Evolutionary conservation across 2,888 invertebrate species (phyloP).

Genomic region (Alloscopus bannaensis): DNA sequence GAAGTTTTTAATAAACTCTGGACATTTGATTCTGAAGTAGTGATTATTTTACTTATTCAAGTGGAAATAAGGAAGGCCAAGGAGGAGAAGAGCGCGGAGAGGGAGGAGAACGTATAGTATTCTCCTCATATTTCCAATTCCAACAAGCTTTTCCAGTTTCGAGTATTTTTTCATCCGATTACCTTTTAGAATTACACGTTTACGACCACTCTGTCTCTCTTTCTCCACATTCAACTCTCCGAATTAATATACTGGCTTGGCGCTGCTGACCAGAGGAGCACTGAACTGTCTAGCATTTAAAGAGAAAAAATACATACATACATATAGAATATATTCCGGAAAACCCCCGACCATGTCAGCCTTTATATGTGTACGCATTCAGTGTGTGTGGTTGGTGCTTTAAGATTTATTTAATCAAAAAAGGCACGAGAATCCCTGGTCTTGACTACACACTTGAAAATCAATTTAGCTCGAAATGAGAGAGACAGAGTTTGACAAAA

Average conservation of each 20-base stretch:
- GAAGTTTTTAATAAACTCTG: conserved; percentile 7
- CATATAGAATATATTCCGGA: too few species aligned
- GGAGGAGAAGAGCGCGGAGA: neutral
- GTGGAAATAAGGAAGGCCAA: conserved; percentile 63
- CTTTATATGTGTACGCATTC: too few species aligned
- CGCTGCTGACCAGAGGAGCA: too few species aligned
- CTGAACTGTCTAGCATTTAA: too few species aligned
- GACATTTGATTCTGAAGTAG: conserved; percentile 34
- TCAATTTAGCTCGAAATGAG: conserved; percentile 72
- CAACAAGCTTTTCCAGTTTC: too few species aligned
- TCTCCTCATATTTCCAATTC: conserved; percentile 2
- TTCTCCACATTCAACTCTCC: too few species aligned
- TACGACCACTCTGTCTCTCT: neutral
- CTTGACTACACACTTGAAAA: conserved; percentile 69
- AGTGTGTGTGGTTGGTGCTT: neutral
- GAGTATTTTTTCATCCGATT: too few species aligned
- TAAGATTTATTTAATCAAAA: conserved; percentile 57
- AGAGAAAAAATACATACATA: too few species aligned
- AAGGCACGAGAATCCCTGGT: conserved; percentile 1
- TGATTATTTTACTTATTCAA: conserved; percentile 71
- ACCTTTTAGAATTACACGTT: too few species aligned
- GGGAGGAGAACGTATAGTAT: neutral
- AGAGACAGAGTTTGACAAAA: conserved; percentile 61
- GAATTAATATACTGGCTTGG: too few species aligned
- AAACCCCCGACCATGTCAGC: too few species aligned